Evolutionary conservation across 2,888 invertebrate genomes (phyloP).

Genomic region (Drosophila glabriapex): DNA sequence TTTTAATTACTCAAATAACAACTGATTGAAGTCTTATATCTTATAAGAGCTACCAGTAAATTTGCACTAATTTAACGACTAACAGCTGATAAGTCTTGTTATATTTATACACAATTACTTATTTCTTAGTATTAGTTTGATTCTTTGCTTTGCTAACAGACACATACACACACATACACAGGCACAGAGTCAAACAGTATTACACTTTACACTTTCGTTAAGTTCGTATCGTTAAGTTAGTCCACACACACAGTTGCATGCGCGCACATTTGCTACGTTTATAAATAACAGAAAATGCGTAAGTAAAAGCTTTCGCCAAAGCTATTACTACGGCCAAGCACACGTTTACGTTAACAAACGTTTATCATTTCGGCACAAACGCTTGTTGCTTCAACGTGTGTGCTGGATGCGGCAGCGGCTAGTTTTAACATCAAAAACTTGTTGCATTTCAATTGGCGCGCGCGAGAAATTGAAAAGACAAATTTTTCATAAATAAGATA

Average conservation of each 20-base stretch:
- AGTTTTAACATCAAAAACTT: not conserved
- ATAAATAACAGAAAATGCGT: constrained; percentile 4
- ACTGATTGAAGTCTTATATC: not conserved
- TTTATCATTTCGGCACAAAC: constrained; percentile 68
- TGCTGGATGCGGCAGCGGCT: constrained; percentile 3
- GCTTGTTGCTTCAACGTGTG: constrained; percentile 72
- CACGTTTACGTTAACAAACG: constrained; percentile 43
- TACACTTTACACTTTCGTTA: not conserved
- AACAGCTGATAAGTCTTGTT: not conserved
- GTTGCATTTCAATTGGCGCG: constrained; percentile 26
- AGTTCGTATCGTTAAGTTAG: constrained; percentile 2
- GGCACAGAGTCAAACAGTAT: not conserved
- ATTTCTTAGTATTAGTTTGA: not conserved
- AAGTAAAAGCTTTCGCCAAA: constrained; percentile 32
- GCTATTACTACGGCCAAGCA: constrained; percentile 28
- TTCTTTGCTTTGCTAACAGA: not conserved
- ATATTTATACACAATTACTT: not conserved
- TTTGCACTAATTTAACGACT: not conserved
- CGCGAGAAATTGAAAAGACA: constrained; percentile 18
- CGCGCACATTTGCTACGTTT: constrained; percentile 1
- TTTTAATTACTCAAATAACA: not conserved
- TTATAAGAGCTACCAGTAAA: not conserved
- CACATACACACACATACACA: not conserved
- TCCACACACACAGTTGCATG: not conserved
- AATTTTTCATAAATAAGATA: not conserved